Conservation (phyloP, 1,140 invertebrate genomes). For the Trachymyrmex cornetzi region DNA sequence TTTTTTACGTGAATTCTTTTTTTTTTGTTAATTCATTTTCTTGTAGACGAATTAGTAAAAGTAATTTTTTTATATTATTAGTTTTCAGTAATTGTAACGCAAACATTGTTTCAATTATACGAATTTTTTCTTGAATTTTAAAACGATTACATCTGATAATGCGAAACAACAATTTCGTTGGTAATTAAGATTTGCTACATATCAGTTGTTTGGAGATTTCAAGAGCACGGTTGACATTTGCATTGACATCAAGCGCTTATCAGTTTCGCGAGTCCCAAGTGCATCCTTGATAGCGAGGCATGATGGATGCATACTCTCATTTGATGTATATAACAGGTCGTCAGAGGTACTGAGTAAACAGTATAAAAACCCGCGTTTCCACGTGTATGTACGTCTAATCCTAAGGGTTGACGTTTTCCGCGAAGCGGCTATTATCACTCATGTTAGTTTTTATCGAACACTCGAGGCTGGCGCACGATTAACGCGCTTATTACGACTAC, state of each 20-base stretch:
- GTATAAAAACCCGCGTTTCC: neutral
- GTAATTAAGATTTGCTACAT: conserved; percentile 2
- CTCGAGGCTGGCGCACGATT: neutral
- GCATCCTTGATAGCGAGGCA: neutral
- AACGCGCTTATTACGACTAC: neutral
- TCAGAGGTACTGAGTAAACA: conserved; percentile 52
- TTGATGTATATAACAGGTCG: conserved; percentile 30
- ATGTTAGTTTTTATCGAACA: conserved; percentile 4
- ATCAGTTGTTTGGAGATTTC: conserved; percentile 37
- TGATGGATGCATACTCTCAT: conserved; percentile 35
- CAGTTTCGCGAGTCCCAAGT: neutral
- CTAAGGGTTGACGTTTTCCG: conserved; percentile 27
- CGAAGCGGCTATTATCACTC: conserved; percentile 27
- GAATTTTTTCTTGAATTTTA: neutral
- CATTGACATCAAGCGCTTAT: conserved; percentile 26
- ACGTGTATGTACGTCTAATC: conserved; percentile 25
- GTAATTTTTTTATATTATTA: neutral
- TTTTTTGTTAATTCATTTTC: neutral
- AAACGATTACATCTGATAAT: neutral
- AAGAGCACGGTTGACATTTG: conserved; percentile 25
- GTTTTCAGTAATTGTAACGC: neutral
- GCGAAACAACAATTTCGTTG: neutral
- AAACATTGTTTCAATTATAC: neutral
- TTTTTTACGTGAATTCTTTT: neutral
- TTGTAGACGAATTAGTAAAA: neutral